Evolutionary conservation across 2,797 vertebrate species (phyloP).

Genomic region (Cottoperca gobio): DNA sequence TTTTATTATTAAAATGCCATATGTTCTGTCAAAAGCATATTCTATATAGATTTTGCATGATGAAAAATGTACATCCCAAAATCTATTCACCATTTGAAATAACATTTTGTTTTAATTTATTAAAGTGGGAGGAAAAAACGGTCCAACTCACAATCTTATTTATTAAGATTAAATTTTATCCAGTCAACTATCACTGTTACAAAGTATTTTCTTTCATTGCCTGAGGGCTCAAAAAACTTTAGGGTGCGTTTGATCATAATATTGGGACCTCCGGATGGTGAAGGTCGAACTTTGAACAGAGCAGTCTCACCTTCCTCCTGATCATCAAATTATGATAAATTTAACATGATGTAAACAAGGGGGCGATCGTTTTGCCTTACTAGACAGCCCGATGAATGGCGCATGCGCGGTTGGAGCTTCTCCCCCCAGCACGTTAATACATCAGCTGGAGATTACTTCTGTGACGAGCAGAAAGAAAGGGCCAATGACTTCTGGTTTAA

Average conservation of each 20-base stretch:
- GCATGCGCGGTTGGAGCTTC: conserved; percentile 2
- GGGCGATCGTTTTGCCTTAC: not conserved
- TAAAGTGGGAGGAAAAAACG: too few relatives aligned
- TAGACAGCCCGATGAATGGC: fast-evolving
- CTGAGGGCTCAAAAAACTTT: not conserved
- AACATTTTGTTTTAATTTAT: too few relatives aligned
- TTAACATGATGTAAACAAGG: not conserved
- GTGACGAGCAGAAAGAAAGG: not conserved
- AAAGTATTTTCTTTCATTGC: not conserved
- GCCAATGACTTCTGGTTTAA: conserved; percentile 8
- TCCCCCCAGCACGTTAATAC: too few relatives aligned
- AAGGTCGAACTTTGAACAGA: conserved; percentile 4
- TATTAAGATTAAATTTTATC: not conserved
- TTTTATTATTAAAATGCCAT: too few relatives aligned
- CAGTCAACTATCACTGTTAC: not conserved
- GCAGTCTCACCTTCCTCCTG: not conserved
- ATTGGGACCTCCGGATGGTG: conserved; percentile 3
- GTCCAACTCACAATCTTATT: not conserved
- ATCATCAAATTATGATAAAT: not conserved
- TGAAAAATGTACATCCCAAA: too few relatives aligned
- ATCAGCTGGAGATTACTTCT: conserved; percentile 16
- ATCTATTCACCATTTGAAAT: too few relatives aligned
- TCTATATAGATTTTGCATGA: too few relatives aligned
- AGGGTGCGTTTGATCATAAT: not conserved
- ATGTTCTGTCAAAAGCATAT: too few relatives aligned